A percentile compares a stretch with the other conserved stretches of the same genome.
Evolutionary conservation across 37 sponge, comb jelly and placozoan species (phyloP).

Genomic region (Eunapius fragilis): DNA sequence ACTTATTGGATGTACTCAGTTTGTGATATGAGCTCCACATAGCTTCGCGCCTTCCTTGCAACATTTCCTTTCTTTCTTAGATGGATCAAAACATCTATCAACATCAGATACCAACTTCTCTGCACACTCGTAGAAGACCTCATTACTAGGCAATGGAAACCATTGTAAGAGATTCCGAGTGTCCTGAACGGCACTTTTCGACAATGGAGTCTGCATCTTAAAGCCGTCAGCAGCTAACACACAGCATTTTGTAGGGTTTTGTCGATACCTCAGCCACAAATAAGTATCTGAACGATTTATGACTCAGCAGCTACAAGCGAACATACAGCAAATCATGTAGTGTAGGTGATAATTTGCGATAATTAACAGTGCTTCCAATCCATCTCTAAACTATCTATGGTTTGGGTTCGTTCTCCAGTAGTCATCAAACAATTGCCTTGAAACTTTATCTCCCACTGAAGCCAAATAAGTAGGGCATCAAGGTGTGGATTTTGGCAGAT

Average conservation of each 20-base stretch:
- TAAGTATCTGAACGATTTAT: no score
- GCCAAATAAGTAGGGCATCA: no score
- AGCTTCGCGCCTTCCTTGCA: neutral
- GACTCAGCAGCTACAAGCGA: neutral
- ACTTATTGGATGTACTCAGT: neutral
- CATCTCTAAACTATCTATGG: neutral
- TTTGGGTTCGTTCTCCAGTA: no score
- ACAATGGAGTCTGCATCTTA: neutral
- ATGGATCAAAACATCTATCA: neutral
- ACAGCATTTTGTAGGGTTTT: neutral
- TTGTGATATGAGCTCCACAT: constrained; percentile 17
- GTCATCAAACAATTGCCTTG: no score
- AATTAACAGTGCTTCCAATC: neutral
- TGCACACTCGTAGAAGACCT: neutral
- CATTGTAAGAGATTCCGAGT: neutral
- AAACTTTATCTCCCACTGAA: no score
- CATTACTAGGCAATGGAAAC: neutral
- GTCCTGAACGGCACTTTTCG: neutral
- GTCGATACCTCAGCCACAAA: neutral
- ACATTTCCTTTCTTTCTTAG: neutral
- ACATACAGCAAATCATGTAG: neutral
- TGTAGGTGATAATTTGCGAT: neutral
- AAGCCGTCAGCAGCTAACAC: neutral
- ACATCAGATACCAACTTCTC: neutral
- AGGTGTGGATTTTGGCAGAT: no score